A percentile compares a stretch with the other conserved stretches of the same genome.
These are phyloP conservation scores for Wiebesia pumilae DNA, from an alignment of 1,140 invertebrate genomes.

Conservation along the genomic window DNA sequence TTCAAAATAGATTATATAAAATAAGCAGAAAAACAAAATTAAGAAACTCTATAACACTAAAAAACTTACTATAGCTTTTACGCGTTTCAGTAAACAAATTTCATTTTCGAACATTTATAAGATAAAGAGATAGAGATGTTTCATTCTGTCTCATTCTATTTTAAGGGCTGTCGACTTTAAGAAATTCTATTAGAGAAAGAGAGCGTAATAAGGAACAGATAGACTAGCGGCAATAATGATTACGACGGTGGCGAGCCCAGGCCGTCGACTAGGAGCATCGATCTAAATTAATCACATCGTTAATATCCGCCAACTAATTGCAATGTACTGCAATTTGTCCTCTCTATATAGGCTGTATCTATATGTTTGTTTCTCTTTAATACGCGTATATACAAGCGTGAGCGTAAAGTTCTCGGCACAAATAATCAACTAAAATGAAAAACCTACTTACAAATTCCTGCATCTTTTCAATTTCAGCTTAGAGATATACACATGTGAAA, in stretches of 20 bases:
- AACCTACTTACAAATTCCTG: not conserved
- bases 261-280: slow-evolving; percentile 42
- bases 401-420: not conserved
- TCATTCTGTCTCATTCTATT: not conserved
- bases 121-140: not conserved
- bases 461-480: not conserved
- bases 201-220: not conserved
- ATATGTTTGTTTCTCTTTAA: not conserved
- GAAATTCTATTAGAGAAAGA: slow-evolving; percentile 37
- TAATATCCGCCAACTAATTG: slow-evolving; percentile 56
- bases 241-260: not conserved
- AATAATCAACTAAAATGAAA: not conserved
- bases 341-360: not conserved
- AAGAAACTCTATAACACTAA: too few relatives aligned
- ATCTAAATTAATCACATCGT: slow-evolving; percentile 59
- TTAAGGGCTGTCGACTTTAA: not conserved
- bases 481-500: not conserved
- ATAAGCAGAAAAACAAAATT: too few relatives aligned
- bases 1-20: too few relatives aligned
- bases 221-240: not conserved
- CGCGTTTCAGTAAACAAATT: not conserved
- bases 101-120: not conserved
- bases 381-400: not conserved
- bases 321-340: slow-evolving; percentile 45
- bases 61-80: not conserved